Base-by-base conservation (phyloP, 2,113 vertebrate species). In the Daboia siamensis region DNA sequence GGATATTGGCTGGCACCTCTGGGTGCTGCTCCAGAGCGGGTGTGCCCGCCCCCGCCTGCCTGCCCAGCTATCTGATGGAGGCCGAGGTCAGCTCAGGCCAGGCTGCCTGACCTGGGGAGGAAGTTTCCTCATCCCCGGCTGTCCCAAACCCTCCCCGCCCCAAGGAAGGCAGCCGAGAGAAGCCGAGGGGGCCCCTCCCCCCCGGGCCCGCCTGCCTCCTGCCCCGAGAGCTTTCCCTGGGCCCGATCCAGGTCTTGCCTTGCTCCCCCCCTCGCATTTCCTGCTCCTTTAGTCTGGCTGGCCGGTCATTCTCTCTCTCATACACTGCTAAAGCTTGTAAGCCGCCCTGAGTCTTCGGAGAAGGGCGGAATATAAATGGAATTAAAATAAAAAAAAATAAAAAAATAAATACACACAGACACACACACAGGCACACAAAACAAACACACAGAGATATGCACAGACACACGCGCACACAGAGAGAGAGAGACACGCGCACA, bases 11-110 rank as follows among this genome's bases (percentile, higher is more conserved):
- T 9, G 21, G 23, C 90, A 46, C 57, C 33, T 39, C 87, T 69
- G 93, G 93, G 74, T 44, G 89, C 96, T 96, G 94, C 95, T 94
- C 92, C 74, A 9, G 95, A 94, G 93, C 85, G 91, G 2, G 3
- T 44, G 3, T 21, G 51, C 92, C 88, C 95, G 88, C 92, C 93
- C 90, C 93, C 89, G 29, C 90, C 93, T 94, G 93, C 69, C 59
- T 86, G 54, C 89, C 39, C 5, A 89, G 91, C 93, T 80, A 94
- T 95, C 93, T 64, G 92, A 8, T 33, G 88, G 84, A 12, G 23
- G 15, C 55, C 6, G 0, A 44, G 74, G 56, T 12, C 24, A 56
- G 5, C 91, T 89, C 87, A 90, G 93, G 13, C 57, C n/a, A 91
- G 51, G 89, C 93, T 89, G 86, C 69, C 1, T 8, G 61, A 57